These are phyloP conservation scores for Catonia carolina DNA, from an alignment of 2,888 invertebrate species.

Conservation along the genomic window DNA sequence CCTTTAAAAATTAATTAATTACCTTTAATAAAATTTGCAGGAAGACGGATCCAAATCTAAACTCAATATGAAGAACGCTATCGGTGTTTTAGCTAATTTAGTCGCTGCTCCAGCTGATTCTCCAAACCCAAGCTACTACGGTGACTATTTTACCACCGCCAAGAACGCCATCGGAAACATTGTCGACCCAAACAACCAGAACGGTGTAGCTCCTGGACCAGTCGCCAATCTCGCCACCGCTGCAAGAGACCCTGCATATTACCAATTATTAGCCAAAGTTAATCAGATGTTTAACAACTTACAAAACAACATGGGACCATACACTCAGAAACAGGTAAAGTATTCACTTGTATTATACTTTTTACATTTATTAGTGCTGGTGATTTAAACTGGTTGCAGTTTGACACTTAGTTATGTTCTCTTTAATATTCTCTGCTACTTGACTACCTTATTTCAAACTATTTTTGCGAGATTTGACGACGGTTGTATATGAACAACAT, in stretches of 20 bases:
- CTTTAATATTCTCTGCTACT: too few species aligned
- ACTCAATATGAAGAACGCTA: constrained; percentile 53
- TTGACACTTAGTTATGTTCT: too few species aligned
- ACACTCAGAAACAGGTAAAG: constrained; percentile 48
- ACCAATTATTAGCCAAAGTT: constrained; percentile 54
- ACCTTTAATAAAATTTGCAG: too few species aligned
- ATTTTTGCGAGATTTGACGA: too few species aligned
- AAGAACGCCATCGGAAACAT: constrained; percentile 46
- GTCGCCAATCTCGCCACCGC: constrained; percentile 58
- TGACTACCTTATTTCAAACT: too few species aligned
- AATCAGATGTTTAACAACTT: constrained; percentile 50
- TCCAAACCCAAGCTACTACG: constrained; percentile 52
- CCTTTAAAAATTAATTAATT: too few species aligned
- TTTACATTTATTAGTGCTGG: too few species aligned
- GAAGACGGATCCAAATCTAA: constrained; percentile 50
- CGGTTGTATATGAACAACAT: too few species aligned
- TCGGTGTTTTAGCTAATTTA: constrained; percentile 57
- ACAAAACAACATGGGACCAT: constrained; percentile 53
- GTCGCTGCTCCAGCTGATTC: constrained; percentile 59
- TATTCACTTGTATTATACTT: too few species aligned
- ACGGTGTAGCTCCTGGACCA: constrained; percentile 47
- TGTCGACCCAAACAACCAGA: constrained; percentile 41
- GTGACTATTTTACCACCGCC: constrained; percentile 50
- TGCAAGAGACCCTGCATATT: constrained; percentile 67
- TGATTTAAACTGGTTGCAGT: too few species aligned